phyloP scores from a whole-genome alignment of 2,888 invertebrate genomes.

The Therioaphis trifolii region DNA sequence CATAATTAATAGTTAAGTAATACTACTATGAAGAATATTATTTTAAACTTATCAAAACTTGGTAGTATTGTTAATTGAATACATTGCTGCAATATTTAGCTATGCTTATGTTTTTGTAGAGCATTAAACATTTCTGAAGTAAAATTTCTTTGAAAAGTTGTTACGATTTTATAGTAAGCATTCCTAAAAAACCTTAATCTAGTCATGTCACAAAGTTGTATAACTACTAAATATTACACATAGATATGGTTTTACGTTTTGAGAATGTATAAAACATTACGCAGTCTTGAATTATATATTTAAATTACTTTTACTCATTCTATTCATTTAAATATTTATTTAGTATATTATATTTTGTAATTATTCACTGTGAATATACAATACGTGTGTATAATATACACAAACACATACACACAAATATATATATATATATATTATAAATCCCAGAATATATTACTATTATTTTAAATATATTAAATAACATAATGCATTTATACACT shows the following conservation, averaged over 20 bases:
- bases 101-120: too few relatives aligned
- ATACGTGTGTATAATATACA: too few relatives aligned
- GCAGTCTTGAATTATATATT: neutral
- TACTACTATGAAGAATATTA: too few relatives aligned
- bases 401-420: too few relatives aligned
- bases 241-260: constrained; percentile 12
- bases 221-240: constrained; percentile 3
- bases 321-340: too few relatives aligned
- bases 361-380: too few relatives aligned
- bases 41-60: too few relatives aligned
- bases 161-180: neutral
- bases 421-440: neutral
- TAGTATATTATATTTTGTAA: neutral
- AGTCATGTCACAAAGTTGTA: constrained; percentile 36
- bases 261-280: neutral
- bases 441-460: neutral
- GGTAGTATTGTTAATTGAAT: too few relatives aligned
- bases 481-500: neutral
- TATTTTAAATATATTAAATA: neutral
- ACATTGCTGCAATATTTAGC: too few relatives aligned
- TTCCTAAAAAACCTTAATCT: neutral
- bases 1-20: too few relatives aligned
- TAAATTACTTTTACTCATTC: neutral
- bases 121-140: neutral
- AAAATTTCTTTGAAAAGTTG: neutral